Evolutionary conservation across 1,140 invertebrate genomes (phyloP).

Genomic region (Sarcophaga bullata): DNA sequence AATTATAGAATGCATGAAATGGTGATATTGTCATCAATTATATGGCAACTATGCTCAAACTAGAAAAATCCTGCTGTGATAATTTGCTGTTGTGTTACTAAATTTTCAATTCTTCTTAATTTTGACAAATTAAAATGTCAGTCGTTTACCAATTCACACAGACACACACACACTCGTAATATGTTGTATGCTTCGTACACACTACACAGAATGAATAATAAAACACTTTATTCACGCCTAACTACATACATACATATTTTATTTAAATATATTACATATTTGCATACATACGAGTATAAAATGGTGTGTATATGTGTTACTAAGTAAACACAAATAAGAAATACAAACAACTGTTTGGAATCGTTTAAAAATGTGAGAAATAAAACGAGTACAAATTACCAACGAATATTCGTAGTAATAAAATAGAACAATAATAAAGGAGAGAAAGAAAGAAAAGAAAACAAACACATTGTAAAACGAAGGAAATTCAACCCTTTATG

Average conservation of each 20-base stretch:
- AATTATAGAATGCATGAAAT: conserved; percentile 16
- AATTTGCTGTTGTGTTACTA: conserved; percentile 39
- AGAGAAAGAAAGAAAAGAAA: not conserved
- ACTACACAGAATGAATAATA: too few species aligned
- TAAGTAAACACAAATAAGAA: not conserved
- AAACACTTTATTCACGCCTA: too few species aligned
- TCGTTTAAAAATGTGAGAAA: not conserved
- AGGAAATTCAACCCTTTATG: conserved; percentile 21
- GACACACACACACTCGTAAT: too few species aligned
- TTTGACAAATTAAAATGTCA: not conserved
- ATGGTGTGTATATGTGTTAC: not conserved
- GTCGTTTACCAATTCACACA: too few species aligned
- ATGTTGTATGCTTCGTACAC: too few species aligned
- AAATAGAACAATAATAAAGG: not conserved
- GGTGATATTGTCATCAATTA: conserved; percentile 10
- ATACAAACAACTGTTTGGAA: too few species aligned
- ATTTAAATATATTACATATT: too few species aligned
- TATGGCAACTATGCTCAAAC: conserved; percentile 32
- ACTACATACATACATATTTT: too few species aligned
- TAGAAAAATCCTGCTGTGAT: conserved; percentile 34
- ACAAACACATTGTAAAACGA: not conserved
- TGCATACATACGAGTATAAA: too few species aligned
- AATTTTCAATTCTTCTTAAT: conserved; percentile 30
- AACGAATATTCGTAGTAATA: not conserved
- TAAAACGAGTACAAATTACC: not conserved